phyloP scores from a whole-genome alignment of 35 echinoderm and acorn worm genomes.

The Eucidaris tribuloides region DNA sequence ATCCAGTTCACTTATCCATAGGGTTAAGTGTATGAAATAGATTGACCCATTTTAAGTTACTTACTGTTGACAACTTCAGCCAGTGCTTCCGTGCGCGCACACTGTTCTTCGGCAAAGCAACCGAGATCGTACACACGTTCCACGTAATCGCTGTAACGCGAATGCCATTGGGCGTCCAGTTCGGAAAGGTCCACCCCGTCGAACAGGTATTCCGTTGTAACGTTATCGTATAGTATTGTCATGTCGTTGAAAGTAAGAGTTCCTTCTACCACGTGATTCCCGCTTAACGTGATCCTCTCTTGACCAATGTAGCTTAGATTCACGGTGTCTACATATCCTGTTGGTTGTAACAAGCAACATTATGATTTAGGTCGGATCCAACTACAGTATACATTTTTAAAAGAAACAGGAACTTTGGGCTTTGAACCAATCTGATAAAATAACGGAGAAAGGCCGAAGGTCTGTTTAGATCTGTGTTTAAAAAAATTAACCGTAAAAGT shows the following conservation, averaged over 20 bases:
- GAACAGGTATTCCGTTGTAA: slow-evolving; percentile 3
- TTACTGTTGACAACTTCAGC: slow-evolving; percentile 16
- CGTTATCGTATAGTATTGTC: not conserved
- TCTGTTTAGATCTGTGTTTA: too few relatives aligned
- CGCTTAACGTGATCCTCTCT: not conserved
- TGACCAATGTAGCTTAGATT: not conserved
- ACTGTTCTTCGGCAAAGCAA: not conserved
- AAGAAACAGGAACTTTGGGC: too few relatives aligned
- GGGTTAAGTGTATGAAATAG: too few relatives aligned
- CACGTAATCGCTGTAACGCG: not conserved
- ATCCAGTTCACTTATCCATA: too few relatives aligned
- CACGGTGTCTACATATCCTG: slow-evolving; percentile 9
- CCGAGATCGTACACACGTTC: not conserved
- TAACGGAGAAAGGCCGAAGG: too few relatives aligned
- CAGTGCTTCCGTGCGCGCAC: not conserved
- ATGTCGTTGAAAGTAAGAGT: slow-evolving; percentile 12
- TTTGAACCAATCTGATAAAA: too few relatives aligned
- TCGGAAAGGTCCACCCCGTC: slow-evolving; percentile 14
- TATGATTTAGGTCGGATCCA: too few relatives aligned
- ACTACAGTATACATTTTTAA: too few relatives aligned
- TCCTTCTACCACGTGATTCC: not conserved
- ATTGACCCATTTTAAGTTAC: too few relatives aligned
- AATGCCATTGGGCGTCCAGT: not conserved
- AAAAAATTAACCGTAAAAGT: too few relatives aligned
- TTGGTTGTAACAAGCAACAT: too few relatives aligned